phyloP scores from a whole-genome alignment of 2,888 invertebrate species.

The Caenorhabditis sinica region DNA sequence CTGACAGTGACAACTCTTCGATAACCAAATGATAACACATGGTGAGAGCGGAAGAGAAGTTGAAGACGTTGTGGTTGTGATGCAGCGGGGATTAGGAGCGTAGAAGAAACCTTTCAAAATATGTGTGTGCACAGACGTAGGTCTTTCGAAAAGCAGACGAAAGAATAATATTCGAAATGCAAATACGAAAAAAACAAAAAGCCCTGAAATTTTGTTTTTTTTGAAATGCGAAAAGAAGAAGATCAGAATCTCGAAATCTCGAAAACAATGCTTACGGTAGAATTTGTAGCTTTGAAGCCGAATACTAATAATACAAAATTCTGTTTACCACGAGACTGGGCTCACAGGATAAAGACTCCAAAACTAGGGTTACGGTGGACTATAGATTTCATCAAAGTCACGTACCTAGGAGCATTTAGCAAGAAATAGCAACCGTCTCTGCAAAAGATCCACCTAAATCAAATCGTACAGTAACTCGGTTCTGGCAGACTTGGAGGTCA shows the following conservation, averaged over 20 bases:
- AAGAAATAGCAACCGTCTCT: no score
- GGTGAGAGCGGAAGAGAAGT: conserved; percentile 6
- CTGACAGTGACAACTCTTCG: conserved; percentile 19
- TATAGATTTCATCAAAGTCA: no score
- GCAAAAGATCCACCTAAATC: background rate
- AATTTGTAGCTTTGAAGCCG: background rate
- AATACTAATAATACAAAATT: background rate
- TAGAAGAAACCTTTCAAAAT: conserved; percentile 33
- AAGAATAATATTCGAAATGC: no score
- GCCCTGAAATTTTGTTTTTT: background rate
- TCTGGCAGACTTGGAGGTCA: background rate
- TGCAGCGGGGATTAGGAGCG: conserved; percentile 2
- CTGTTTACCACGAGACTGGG: background rate
- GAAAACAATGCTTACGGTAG: conserved; percentile 6
- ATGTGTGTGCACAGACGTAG: conserved; percentile 1
- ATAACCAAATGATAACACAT: conserved; percentile 39
- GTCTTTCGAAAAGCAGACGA: background rate
- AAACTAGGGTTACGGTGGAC: no score
- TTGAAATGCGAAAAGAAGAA: background rate
- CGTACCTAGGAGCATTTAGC: no score
- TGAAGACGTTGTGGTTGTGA: background rate
- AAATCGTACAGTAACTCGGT: background rate
- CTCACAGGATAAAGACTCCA: no score
- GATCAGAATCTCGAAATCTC: no score
- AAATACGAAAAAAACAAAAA: conserved; percentile 14